phyloP scores from a whole-genome alignment of 2,888 invertebrate species.

The Sarcophaga caerulescens region DNA sequence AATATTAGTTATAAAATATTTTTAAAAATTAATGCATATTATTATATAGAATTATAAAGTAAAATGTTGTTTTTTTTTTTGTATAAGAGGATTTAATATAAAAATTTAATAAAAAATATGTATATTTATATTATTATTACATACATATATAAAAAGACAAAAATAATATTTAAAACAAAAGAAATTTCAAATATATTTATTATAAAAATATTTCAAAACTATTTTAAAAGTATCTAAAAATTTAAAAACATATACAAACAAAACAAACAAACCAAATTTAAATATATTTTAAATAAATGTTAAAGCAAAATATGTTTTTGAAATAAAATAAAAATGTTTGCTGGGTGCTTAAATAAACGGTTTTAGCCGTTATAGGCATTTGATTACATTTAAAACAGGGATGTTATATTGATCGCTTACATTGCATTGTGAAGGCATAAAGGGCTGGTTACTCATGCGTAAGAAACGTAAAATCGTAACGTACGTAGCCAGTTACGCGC shows the following conservation, averaged over 20 bases:
- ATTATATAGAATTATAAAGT: slow-evolving; percentile 10
- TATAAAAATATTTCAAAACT: slow-evolving; percentile 27
- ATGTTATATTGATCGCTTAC: no score
- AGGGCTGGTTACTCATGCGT: no score
- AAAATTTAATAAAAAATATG: background rate
- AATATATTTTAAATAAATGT: background rate
- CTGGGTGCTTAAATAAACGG: no score
- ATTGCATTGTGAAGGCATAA: no score
- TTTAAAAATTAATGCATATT: slow-evolving; percentile 20
- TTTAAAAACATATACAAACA: background rate
- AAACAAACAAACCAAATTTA: background rate
- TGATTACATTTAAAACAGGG: no score
- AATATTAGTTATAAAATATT: slow-evolving; percentile 12
- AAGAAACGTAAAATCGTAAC: no score
- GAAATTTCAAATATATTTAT: slow-evolving; percentile 30
- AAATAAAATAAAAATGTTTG: no score
- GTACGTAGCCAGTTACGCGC: no score
- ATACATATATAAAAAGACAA: background rate
- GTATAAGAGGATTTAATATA: slow-evolving; percentile 35
- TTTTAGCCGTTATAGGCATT: no score
- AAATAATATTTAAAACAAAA: background rate
- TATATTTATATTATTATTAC: slow-evolving; percentile 40
- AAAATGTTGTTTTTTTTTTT: slow-evolving; percentile 37
- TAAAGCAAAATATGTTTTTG: no score
- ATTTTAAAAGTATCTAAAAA: slow-evolving; percentile 33